These are phyloP conservation scores for Cosmia trapezina DNA, from an alignment of 2,888 invertebrate species.

Conservation along the genomic window DNA sequence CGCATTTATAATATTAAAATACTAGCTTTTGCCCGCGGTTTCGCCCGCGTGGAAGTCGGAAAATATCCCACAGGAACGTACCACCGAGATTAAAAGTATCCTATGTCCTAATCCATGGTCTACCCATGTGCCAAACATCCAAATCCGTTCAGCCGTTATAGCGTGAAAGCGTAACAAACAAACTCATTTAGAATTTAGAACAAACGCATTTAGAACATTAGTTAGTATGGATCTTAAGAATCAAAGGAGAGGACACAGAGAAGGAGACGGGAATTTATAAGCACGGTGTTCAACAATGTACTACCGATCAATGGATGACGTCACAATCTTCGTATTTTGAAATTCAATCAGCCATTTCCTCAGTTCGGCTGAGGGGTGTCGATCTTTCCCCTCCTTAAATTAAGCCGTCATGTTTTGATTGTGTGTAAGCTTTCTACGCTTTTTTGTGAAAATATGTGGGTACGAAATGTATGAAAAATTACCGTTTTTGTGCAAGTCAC, in stretches of 20 bases:
- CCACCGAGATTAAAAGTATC: no score
- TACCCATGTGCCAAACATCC: neutral
- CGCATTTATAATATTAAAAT: no score
- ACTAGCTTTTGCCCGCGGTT: no score
- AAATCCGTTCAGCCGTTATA: neutral
- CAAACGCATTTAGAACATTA: neutral
- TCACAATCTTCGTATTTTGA: conserved; percentile 48
- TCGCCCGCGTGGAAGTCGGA: neutral
- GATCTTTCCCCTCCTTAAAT: conserved; percentile 29
- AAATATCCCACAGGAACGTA: no score
- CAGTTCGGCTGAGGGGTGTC: conserved; percentile 16
- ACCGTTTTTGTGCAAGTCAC: conserved; percentile 31
- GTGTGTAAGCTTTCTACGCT: conserved; percentile 21
- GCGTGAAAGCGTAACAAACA: no score
- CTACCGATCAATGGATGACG: conserved; percentile 47
- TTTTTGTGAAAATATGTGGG: conserved; percentile 12
- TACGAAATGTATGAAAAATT: conserved; percentile 27
- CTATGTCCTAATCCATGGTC: neutral
- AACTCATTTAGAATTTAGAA: neutral
- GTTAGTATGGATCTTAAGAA: neutral
- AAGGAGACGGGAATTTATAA: neutral
- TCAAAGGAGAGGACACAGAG: neutral
- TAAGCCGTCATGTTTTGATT: conserved; percentile 37
- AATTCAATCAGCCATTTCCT: conserved; percentile 58
- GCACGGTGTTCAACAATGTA: conserved; percentile 13